These are phyloP conservation scores for Styela clava DNA, from an alignment of 23 tunicate species.

Conservation along the genomic window DNA sequence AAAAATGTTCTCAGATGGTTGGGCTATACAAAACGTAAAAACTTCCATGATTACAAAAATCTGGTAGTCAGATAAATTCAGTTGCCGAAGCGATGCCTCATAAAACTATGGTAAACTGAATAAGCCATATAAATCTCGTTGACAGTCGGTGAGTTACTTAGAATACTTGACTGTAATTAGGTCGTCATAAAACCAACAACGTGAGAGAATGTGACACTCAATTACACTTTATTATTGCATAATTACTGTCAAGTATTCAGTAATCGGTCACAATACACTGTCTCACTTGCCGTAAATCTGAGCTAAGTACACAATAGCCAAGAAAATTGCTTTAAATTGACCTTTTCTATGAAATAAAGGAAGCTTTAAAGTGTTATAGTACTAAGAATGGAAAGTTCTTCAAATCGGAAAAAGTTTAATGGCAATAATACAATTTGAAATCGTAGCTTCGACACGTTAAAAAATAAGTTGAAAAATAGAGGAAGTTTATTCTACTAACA, in stretches of 20 bases:
- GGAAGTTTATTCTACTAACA: too few relatives aligned
- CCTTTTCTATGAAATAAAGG: neutral
- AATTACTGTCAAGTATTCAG: neutral
- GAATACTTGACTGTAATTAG: neutral
- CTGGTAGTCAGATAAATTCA: too few relatives aligned
- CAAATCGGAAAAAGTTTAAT: neutral
- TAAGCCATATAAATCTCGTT: too few relatives aligned
- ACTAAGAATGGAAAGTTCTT: too few relatives aligned
- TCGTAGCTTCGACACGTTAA: neutral
- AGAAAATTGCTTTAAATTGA: neutral
- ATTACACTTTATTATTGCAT: neutral
- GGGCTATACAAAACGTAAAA: too few relatives aligned
- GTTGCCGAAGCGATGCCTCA: too few relatives aligned
- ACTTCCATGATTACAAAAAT: too few relatives aligned
- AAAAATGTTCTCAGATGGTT: too few relatives aligned
- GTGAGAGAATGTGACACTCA: neutral
- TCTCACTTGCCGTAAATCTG: neutral
- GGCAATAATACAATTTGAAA: too few relatives aligned
- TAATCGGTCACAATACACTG: neutral
- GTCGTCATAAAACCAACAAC: neutral
- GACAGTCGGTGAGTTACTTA: too few relatives aligned
- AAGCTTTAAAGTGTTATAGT: neutral
- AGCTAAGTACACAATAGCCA: neutral
- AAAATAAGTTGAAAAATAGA: neutral
- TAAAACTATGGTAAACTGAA: too few relatives aligned